Evolutionary conservation across 2,888 invertebrate genomes (phyloP).

Genomic region (Mechanitis messenoides): DNA sequence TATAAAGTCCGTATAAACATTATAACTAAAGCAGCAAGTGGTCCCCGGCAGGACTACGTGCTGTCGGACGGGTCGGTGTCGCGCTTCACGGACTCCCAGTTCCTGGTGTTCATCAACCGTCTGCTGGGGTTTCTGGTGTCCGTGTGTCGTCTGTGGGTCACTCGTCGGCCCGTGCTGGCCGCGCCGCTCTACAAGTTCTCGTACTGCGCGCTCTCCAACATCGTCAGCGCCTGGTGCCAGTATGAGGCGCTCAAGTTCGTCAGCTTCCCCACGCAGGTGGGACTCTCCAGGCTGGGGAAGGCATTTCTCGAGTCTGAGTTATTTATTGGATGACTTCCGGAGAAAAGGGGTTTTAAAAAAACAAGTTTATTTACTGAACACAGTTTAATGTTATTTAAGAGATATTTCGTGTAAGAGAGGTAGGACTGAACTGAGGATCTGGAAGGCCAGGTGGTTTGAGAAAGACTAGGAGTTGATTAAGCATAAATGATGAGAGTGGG

Average conservation of each 20-base stretch:
- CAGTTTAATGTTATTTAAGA: too few relatives aligned
- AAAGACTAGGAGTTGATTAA: too few relatives aligned
- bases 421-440: too few relatives aligned
- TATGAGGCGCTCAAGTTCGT: slow-evolving; percentile 99
- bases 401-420: too few relatives aligned
- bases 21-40: too few relatives aligned
- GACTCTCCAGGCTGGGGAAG: not conserved
- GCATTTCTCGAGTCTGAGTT: too few relatives aligned
- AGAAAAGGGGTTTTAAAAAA: too few relatives aligned
- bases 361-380: too few relatives aligned
- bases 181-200: slow-evolving; percentile 96
- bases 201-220: slow-evolving; percentile 97
- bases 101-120: slow-evolving; percentile 96
- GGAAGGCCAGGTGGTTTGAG: too few relatives aligned
- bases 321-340: too few relatives aligned
- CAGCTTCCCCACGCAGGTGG: slow-evolving; percentile 96
- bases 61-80: slow-evolving; percentile 78
- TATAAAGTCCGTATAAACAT: too few relatives aligned
- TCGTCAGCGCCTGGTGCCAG: slow-evolving; percentile 99
- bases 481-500: too few relatives aligned
- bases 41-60: slow-evolving; percentile 76
- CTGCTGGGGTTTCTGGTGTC: slow-evolving; percentile 89
- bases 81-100: slow-evolving; percentile 95
- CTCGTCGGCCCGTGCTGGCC: slow-evolving; percentile 81
- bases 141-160: slow-evolving; percentile 74